Evolutionary conservation across 2,113 vertebrate genomes (phyloP), one percentile per base, ranked within the genome.

Genomic region (Probosciger aterrimus): DNA sequence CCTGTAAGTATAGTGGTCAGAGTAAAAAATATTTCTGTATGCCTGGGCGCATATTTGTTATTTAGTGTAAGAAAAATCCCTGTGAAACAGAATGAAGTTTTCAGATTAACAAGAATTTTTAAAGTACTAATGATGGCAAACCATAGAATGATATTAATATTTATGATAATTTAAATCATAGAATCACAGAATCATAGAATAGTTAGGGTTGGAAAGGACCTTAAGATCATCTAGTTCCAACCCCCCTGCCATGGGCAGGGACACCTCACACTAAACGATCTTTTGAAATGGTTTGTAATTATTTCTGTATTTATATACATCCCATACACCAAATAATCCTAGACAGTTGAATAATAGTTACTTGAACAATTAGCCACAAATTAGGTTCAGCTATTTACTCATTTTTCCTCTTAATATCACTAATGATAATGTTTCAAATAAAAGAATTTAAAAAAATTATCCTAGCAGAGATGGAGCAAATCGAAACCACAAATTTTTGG

Each of bases 391-490:
- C 15, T 86, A 25, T 68, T 80, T 44, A 41, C 7, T 59, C 2
- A 22, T 24, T 81, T 85, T 71, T 43, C 25, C 7, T n/a, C 20
- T 27, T 71, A 31, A 25, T 44, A 53, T 43, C 2, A 64, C 2
- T 35, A 19, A 27, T 14, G 7, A 68, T 20, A 80, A 30, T 8
- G 49, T 41, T 88, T 39, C 7, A 75, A 82, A 75, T 6, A 62
- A 24, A 65, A 53, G 0, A 88, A 7, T 31, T 60, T 11, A 0
- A 6, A 60, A 52, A 52, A 37, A 31, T 2, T 3, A 23, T 31
- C 43, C 7, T 62, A 46, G 9, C 18, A 85, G 35, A 57, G 8
- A 60, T 2, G 1, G 2, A 37, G 15, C 14, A 70, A 43, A 18
- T 35, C 52, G 18, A 67, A 76, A 31, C 5, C 2, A 22, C 1